Evolutionary conservation across 2,113 vertebrate genomes (phyloP).

Genomic region (Argyrosomus japonicus): DNA sequence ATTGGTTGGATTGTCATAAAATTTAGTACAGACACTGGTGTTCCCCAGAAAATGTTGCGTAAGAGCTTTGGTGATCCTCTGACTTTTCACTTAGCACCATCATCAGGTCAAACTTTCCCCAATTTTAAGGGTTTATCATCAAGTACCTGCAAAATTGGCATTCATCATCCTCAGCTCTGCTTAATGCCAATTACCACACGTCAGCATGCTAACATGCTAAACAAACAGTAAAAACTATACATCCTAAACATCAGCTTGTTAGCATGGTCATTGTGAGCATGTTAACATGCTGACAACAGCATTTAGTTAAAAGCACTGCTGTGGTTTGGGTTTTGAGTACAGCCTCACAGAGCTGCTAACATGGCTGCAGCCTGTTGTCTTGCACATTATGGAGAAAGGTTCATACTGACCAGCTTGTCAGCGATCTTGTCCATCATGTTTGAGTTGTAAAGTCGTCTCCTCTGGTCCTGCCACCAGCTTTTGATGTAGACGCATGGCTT

Average conservation of each 20-base stretch:
- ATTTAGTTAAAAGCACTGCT: too few species aligned
- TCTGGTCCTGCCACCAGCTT: conserved; percentile 99
- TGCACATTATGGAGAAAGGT: neutral
- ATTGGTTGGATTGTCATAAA: neutral
- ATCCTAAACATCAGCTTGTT: neutral
- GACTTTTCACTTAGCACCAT: neutral
- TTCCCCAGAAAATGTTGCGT: too few species aligned
- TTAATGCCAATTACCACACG: neutral
- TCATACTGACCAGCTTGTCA: conserved; percentile 90
- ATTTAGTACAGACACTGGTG: too few species aligned
- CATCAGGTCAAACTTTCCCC: neutral
- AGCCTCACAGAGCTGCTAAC: too few species aligned
- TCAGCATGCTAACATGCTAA: neutral
- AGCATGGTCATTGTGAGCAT: neutral
- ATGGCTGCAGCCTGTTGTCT: too few species aligned
- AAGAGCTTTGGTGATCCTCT: neutral
- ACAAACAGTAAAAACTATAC: neutral
- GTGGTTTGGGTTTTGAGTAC: too few species aligned
- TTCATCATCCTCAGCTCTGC: neutral
- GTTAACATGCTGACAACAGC: neutral
- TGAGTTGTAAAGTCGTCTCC: conserved; percentile 93
- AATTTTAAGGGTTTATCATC: too few species aligned
- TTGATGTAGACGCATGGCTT: conserved; percentile 98
- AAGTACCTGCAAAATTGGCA: neutral
- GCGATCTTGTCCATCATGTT: conserved; percentile 98